Percentiles rank a stretch among this genome's conserved stretches.
These are phyloP conservation scores for Tiaroga cobitis DNA, from an alignment of 2,797 vertebrate genomes.

Conservation along the genomic window DNA sequence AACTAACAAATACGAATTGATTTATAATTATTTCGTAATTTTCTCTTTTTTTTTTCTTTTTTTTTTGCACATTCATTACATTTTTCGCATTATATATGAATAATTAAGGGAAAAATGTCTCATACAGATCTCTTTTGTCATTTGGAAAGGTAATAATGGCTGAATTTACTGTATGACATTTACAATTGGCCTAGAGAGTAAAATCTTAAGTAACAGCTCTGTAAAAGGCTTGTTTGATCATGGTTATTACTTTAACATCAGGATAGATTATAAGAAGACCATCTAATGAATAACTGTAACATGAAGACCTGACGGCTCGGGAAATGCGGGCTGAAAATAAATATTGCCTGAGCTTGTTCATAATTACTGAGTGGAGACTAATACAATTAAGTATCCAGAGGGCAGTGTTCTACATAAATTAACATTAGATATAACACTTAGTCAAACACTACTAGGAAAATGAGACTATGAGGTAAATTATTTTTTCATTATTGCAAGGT, in stretches of 20 bases:
- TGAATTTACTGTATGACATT: constrained; percentile 11
- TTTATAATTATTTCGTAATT: neutral
- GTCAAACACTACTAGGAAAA: constrained; percentile 34
- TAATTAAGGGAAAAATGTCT: neutral
- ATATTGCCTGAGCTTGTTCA: constrained; percentile 42
- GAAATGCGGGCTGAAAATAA: constrained; percentile 22
- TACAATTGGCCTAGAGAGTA: constrained; percentile 17
- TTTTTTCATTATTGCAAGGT: neutral
- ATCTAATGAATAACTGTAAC: constrained; percentile 30
- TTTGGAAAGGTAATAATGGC: constrained; percentile 20
- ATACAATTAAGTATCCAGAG: constrained; percentile 44
- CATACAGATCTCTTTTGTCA: neutral
- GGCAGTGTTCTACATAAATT: constrained; percentile 45
- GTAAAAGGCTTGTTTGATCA: constrained; percentile 16
- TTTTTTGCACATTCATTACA: neutral
- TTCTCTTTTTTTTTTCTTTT: neutral
- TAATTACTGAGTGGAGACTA: constrained; percentile 42
- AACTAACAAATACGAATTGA: neutral
- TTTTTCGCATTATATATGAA: neutral
- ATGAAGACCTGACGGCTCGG: constrained; percentile 18
- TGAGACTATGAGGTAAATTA: neutral
- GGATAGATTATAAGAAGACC: constrained; percentile 16
- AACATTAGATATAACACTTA: constrained; percentile 35
- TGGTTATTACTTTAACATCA: constrained; percentile 32
- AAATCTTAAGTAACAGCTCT: constrained; percentile 19